phyloP scores from a whole-genome alignment of 2,888 invertebrate genomes.

The Thereva nobilitata region DNA sequence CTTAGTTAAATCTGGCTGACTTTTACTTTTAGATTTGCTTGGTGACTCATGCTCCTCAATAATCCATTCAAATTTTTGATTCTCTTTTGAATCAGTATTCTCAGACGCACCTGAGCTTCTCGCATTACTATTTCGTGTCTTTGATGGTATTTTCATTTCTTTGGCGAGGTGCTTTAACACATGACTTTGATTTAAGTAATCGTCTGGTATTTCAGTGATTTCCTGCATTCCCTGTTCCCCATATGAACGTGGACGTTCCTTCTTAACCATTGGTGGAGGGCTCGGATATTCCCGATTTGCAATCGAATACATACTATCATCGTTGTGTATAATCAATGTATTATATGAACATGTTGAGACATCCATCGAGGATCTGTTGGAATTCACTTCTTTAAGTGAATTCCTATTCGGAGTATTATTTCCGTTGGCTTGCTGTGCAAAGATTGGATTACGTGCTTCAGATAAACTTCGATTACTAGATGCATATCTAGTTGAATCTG shows the following conservation, averaged over 20 bases:
- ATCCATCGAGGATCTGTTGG: constrained; percentile 69
- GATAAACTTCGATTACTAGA: constrained; percentile 45
- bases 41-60: constrained; percentile 40
- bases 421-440: constrained; percentile 34
- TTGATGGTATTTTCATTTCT: constrained; percentile 62
- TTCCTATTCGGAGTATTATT: constrained; percentile 63
- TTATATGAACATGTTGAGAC: constrained; percentile 81
- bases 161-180: constrained; percentile 83
- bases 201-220: constrained; percentile 83
- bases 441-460: constrained; percentile 43
- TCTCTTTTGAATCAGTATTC: constrained; percentile 44
- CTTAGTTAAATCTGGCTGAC: constrained; percentile 46
- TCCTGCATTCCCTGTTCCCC: constrained; percentile 61
- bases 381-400: constrained; percentile 64
- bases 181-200: constrained; percentile 80
- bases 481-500: constrained; percentile 42
- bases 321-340: constrained; percentile 80
- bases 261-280: constrained; percentile 39
- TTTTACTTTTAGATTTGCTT: constrained; percentile 45
- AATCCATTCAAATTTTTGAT: constrained; percentile 42
- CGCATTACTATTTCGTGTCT: constrained; percentile 29
- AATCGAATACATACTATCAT: constrained; percentile 50
- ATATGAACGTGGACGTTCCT: constrained; percentile 44
- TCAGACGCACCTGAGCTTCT: constrained; percentile 46
- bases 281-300: constrained; percentile 42